Conservation (phyloP, 2,888 invertebrate species). For the Microplitis deprimator region DNA sequence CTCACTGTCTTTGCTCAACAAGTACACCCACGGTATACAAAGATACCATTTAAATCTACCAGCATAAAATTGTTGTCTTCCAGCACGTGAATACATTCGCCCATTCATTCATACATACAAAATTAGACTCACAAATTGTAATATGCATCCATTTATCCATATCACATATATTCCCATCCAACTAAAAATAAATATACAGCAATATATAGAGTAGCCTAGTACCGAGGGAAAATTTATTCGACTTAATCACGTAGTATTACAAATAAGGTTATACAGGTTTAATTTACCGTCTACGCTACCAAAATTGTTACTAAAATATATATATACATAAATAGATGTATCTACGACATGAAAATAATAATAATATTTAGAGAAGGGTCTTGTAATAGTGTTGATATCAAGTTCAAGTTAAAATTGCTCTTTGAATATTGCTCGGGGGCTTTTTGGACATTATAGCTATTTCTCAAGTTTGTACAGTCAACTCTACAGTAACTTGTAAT, state of each 20-base stretch:
- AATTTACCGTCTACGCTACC: not conserved
- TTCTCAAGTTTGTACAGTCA: not conserved
- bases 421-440: not conserved
- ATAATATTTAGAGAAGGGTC: not conserved
- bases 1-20: not conserved
- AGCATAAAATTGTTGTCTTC: not conserved
- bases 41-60: not conserved
- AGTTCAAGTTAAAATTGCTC: not conserved
- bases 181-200: not conserved
- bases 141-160: not conserved
- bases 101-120: not conserved
- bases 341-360: not conserved
- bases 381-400: not conserved
- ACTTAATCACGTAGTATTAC: not conserved
- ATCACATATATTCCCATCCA: not conserved
- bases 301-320: not conserved
- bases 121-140: not conserved
- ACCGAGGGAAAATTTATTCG: not conserved
- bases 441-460: not conserved
- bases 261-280: not conserved
- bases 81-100: not conserved
- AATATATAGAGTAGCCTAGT: not conserved
- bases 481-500: not conserved
- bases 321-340: not conserved
- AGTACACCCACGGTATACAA: not conserved